Evolutionary conservation across 92 coral and sea anemone species (phyloP).

Genomic region (Scolanthus callimorphus): DNA sequence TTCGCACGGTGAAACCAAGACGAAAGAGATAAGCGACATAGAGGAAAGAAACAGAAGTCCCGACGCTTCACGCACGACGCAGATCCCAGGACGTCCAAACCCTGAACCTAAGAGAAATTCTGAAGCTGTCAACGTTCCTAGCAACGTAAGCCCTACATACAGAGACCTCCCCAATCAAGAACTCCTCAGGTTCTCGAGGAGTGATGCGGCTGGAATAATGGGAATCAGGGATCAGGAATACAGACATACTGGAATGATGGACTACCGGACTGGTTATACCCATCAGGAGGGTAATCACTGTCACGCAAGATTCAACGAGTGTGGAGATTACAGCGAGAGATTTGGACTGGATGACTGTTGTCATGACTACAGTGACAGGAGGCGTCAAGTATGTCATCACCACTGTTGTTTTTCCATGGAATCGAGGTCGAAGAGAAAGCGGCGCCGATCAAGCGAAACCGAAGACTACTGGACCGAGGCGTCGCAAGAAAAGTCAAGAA

Average conservation of each 20-base stretch:
- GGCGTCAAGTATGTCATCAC: constrained; percentile 7
- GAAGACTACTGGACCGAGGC: constrained; percentile 16
- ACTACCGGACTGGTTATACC: neutral
- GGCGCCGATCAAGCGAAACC: constrained; percentile 5
- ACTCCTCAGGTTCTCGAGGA: too few species aligned
- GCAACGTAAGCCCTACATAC: too few species aligned
- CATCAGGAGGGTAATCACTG: neutral
- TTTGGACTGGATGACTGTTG: constrained; percentile 10
- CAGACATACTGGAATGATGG: neutral
- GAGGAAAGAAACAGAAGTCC: too few species aligned
- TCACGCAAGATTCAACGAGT: neutral
- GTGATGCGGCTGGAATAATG: too few species aligned
- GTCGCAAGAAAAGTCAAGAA: neutral
- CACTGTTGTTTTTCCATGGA: constrained; percentile 20
- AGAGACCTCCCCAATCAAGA: too few species aligned
- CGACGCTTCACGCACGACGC: neutral
- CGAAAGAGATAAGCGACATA: too few species aligned
- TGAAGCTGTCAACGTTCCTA: too few species aligned
- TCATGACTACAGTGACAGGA: constrained; percentile 21
- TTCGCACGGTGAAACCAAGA: too few species aligned
- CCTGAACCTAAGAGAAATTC: neutral
- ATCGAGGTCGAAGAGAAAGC: neutral
- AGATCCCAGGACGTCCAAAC: neutral
- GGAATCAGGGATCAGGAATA: too few species aligned
- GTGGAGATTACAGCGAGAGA: constrained; percentile 1